Evolutionary conservation across 37 sponge, comb jelly and placozoan species (phyloP).

Genomic region (Petrosia ficiformis): DNA sequence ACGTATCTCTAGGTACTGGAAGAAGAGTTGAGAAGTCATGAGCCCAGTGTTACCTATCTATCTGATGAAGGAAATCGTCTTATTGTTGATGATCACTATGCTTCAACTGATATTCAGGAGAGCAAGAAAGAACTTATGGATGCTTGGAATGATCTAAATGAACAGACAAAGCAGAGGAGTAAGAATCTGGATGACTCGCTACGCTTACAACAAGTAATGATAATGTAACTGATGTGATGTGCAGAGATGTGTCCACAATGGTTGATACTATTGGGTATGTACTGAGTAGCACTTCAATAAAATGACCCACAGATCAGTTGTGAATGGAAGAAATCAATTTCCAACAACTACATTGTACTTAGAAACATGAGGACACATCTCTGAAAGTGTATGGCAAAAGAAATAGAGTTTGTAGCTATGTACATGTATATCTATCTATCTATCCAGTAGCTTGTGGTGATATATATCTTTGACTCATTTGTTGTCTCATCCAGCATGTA

Average conservation of each 20-base stretch:
- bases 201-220: conserved; percentile 65
- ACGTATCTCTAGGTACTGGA: conserved; percentile 65
- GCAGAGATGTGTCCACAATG: too few species aligned
- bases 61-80: conserved; percentile 52
- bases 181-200: conserved; percentile 55
- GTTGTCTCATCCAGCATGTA: too few species aligned
- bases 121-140: conserved; percentile 31
- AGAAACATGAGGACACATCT: too few species aligned
- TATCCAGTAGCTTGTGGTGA: too few species aligned
- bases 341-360: too few species aligned
- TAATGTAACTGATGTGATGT: too few species aligned
- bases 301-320: too few species aligned
- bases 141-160: conserved; percentile 59
- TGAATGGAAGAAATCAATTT: too few species aligned
- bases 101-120: conserved; percentile 45
- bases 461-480: too few species aligned
- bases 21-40: conserved; percentile 74
- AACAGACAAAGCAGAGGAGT: conserved; percentile 44
- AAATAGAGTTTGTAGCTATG: conserved; percentile 11
- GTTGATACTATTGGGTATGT: too few species aligned
- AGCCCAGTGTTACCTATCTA: conserved; percentile 49
- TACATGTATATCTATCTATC: not conserved
- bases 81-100: conserved; percentile 65
- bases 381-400: too few species aligned
- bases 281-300: too few species aligned